These are phyloP conservation scores for Passer domesticus DNA, from an alignment of 2,113 vertebrate genomes.

Conservation along the genomic window DNA sequence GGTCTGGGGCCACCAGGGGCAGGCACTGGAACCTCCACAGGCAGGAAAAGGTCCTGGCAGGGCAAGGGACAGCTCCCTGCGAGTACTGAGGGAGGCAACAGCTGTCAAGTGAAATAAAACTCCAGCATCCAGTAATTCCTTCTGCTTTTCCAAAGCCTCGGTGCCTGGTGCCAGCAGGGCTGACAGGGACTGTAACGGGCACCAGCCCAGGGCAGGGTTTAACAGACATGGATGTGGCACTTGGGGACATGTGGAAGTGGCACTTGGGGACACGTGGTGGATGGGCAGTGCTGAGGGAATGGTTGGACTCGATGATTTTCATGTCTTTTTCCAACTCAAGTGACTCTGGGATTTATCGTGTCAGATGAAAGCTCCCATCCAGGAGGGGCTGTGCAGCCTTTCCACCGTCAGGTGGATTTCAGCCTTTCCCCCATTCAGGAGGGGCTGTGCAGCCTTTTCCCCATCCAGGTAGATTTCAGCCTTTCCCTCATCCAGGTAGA, in stretches of 20 bases:
- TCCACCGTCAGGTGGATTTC: no score
- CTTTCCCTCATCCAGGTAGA: no score
- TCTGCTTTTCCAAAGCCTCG: conserved; percentile 50
- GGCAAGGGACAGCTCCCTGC: background rate
- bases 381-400: background rate
- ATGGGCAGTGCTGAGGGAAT: background rate
- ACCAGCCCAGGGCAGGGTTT: background rate
- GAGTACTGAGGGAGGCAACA: background rate
- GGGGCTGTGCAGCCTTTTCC: no score
- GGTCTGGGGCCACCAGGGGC: background rate
- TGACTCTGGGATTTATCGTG: background rate
- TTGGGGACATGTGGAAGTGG: background rate
- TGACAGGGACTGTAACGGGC: background rate
- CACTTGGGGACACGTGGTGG: background rate
- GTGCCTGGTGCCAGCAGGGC: conserved; percentile 42
- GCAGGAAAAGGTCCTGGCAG: background rate
- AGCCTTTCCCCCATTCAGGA: no score
- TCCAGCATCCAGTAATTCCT: conserved; percentile 42
- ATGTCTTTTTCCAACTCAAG: background rate
- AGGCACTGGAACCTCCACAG: fast-evolving
- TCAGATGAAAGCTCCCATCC: background rate
- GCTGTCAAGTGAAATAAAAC: conserved; percentile 54
- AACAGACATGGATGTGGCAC: background rate
- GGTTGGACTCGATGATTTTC: background rate
- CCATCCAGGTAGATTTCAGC: no score